Evolutionary conservation across 1,140 invertebrate species (phyloP), one percentile per base, ranked within the genome.

Genomic region (Holotrichia oblita): DNA sequence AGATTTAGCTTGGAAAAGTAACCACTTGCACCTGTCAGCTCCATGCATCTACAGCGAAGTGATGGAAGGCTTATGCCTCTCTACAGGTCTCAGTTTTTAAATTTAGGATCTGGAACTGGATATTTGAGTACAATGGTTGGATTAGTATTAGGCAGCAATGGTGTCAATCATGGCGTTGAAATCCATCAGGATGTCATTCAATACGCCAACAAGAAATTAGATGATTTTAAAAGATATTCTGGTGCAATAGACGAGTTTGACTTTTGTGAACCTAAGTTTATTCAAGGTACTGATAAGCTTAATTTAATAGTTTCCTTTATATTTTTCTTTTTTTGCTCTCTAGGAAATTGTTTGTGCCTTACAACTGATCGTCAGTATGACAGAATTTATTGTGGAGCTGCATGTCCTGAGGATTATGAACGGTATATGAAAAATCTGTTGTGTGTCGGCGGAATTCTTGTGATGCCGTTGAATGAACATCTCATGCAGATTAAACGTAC

Each of bases 11-110:
- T 97, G 96, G 95, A 94, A 94, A 86, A 89, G 91, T 87, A 94
- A 93, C 2, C 91, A 91, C 81, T 86, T 97, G 77, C 96, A 98
- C 87, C 86, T 98, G 78, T 98, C 96, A 9, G 95, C 96, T 3
- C 96, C 96, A 8, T 96, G 95, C 87, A 95, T 97, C 81, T 98
- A 98, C 86, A 93, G 94, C 78, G 92, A 95, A 88, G 95, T 97
- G n/a, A 91, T 98, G 91, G 96, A 97, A 88, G 91, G 90, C 73
- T 87, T 98, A 59, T 88, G 92, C 73, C 85, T 98, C 59, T 86
- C 89, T 81, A 89, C 92, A 9, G 95, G 96, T 7, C 85, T 94
- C 73, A 95, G 94, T 64, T 98, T 87, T 89, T 98, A 9, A 98
- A 98, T 86, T 86, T 98, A 74, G 96, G 96, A 7, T 96, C 94